phyloP scores from a whole-genome alignment of 2,113 vertebrate species.

The Burhinus oedicnemus region DNA sequence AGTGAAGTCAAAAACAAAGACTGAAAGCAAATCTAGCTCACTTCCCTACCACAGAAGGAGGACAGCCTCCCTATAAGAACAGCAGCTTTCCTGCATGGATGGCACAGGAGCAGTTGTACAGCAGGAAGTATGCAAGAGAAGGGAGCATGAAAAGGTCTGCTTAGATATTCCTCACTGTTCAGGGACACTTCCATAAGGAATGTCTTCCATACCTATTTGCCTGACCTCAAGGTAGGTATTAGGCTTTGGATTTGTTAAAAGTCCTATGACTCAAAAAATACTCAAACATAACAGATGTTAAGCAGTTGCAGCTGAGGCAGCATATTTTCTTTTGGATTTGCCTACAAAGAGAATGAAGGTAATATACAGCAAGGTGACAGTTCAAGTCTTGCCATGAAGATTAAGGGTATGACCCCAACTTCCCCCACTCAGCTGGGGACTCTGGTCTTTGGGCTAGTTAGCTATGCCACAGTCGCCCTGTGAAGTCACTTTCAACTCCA shows the following conservation, averaged over 20 bases:
- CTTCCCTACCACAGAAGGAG: not conserved
- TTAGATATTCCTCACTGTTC: not conserved
- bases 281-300: not conserved
- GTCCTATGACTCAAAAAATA: not conserved
- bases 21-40: not conserved
- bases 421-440: not conserved
- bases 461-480: not conserved
- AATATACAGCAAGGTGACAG: not conserved
- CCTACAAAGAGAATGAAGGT: not conserved
- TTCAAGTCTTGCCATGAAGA: not conserved
- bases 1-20: not conserved
- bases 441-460: not conserved
- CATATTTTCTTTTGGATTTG: not conserved
- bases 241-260: not conserved
- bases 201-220: not conserved
- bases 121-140: not conserved
- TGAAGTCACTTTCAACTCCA: not conserved
- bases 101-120: not conserved
- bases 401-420: not conserved
- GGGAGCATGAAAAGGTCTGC: fast-evolving
- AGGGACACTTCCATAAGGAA: not conserved
- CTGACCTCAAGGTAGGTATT: not conserved
- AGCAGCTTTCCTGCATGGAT: not conserved
- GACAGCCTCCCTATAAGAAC: not conserved
- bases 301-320: not conserved